Evolutionary conservation across 2,797 vertebrate genomes (phyloP).

Genomic region (Odontamblyopus lacepedii): DNA sequence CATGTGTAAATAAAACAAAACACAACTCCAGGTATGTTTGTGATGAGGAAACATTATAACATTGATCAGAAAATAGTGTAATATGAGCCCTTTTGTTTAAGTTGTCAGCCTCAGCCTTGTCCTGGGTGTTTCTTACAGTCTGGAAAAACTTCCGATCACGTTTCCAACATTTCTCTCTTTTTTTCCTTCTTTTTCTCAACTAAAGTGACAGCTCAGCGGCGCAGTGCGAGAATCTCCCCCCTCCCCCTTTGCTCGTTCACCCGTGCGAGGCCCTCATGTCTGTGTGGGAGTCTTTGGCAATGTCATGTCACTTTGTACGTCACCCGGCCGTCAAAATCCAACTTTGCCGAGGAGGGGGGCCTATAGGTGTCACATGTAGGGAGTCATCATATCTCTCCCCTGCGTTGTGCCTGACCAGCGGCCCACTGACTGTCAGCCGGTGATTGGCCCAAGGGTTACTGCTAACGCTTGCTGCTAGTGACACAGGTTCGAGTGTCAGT

Average conservation of each 20-base stretch:
- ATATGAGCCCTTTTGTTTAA: too few species aligned
- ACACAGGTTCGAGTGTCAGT: slow-evolving; percentile 70
- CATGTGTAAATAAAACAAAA: too few species aligned
- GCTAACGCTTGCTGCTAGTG: slow-evolving; percentile 61
- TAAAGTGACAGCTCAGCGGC: slow-evolving; percentile 26
- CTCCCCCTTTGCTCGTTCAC: slow-evolving; percentile 12
- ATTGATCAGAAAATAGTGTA: too few species aligned
- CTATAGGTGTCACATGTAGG: slow-evolving; percentile 37
- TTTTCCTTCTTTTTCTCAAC: not conserved
- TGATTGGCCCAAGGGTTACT: slow-evolving; percentile 39
- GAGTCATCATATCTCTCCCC: slow-evolving; percentile 55
- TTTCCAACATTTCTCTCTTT: slow-evolving; percentile 30
- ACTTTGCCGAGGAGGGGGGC: not conserved
- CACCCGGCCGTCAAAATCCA: slow-evolving; percentile 47
- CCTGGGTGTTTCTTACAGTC: slow-evolving; percentile 61
- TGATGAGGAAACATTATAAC: too few species aligned
- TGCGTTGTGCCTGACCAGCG: slow-evolving; percentile 65
- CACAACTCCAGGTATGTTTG: too few species aligned
- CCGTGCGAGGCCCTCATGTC: slow-evolving; percentile 31
- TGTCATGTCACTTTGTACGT: slow-evolving; percentile 59
- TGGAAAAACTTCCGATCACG: slow-evolving; percentile 38
- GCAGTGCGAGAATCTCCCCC: not conserved
- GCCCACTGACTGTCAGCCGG: slow-evolving; percentile 72
- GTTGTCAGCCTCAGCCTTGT: slow-evolving; percentile 47
- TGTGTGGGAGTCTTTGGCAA: slow-evolving; percentile 45